A percentile compares a stretch with the other conserved stretches of the same genome.
Conservation (phyloP, 2,797 vertebrate species). For the Acanthurus lineatus region DNA sequence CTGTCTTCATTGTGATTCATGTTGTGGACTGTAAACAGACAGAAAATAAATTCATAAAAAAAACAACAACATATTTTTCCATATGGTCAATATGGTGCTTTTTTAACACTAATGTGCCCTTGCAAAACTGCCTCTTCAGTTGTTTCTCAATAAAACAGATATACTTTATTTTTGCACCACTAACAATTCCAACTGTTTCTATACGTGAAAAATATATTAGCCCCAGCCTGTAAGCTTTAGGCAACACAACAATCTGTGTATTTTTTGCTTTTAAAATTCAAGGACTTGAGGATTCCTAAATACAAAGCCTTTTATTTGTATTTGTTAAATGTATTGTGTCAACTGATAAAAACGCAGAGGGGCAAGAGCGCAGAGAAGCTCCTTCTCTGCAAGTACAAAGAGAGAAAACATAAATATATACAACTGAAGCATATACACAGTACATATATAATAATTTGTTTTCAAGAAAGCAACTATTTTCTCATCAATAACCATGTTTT, state of each 20-base stretch:
- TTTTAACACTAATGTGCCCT: neutral
- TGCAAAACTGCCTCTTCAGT: neutral
- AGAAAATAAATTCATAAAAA: slow-evolving; percentile 9
- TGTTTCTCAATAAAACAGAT: slow-evolving; percentile 13
- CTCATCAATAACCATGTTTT: slow-evolving; percentile 32
- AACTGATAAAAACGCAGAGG: slow-evolving; percentile 52
- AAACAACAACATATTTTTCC: neutral
- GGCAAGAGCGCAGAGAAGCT: slow-evolving; percentile 40
- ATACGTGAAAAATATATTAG: slow-evolving; percentile 20
- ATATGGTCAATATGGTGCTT: neutral
- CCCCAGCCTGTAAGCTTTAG: slow-evolving; percentile 25
- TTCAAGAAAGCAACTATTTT: slow-evolving; percentile 30
- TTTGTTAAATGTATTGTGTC: slow-evolving; percentile 53
- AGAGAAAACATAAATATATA: slow-evolving; percentile 24
- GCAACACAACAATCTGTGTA: slow-evolving; percentile 38
- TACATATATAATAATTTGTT: slow-evolving; percentile 23
- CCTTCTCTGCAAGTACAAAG: slow-evolving; percentile 54
- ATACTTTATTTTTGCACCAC: neutral
- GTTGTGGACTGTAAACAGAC: slow-evolving; percentile 25
- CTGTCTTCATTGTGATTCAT: slow-evolving; percentile 36
- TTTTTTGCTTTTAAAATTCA: slow-evolving; percentile 47
- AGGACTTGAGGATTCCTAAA: slow-evolving; percentile 46
- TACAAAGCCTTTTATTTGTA: slow-evolving; percentile 47
- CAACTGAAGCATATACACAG: neutral
- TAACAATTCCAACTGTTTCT: slow-evolving; percentile 17